phyloP scores from a whole-genome alignment of 2,797 vertebrate genomes.

The Muraenolepis orangiensis region DNA sequence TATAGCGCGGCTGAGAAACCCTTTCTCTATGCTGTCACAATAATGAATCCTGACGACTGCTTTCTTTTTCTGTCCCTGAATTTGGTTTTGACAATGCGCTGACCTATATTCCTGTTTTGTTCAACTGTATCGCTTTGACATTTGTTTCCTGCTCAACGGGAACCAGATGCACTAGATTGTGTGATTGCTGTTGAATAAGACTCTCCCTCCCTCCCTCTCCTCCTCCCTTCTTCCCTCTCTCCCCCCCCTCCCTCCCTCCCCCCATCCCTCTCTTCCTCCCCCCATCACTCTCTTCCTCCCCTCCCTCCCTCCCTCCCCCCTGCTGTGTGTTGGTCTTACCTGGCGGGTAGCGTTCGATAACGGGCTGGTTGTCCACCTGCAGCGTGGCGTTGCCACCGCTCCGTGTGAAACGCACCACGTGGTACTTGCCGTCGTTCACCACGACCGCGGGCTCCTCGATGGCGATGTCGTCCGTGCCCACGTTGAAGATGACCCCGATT shows the following conservation, averaged over 20 bases:
- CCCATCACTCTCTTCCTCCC: too few species aligned
- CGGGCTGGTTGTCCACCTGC: slow-evolving; percentile 94
- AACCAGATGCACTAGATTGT: not conserved
- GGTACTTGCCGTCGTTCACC: slow-evolving; percentile 93
- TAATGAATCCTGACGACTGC: not conserved
- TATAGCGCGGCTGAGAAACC: not conserved
- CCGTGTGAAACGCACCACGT: slow-evolving; percentile 93
- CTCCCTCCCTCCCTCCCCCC: too few species aligned
- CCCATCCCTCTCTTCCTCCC: too few species aligned
- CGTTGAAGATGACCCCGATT: slow-evolving; percentile 91
- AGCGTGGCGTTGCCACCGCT: slow-evolving; percentile 94
- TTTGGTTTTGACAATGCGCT: not conserved
- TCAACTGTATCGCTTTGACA: not conserved
- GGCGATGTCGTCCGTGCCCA: slow-evolving; percentile 92
- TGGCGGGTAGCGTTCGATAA: slow-evolving; percentile 92
- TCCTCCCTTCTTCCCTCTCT: too few species aligned
- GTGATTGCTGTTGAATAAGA: not conserved
- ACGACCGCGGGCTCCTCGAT: slow-evolving; percentile 88
- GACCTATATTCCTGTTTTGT: not conserved
- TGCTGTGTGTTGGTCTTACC: slow-evolving; percentile 73
- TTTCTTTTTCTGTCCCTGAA: not conserved
- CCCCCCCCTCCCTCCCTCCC: too few species aligned
- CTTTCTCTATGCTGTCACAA: not conserved
- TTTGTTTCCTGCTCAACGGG: not conserved
- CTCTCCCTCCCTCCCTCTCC: too few species aligned